Evolutionary conservation across 2,797 vertebrate genomes (phyloP), one percentile per base, ranked within the genome.

Genomic region (Lagodon rhomboides): DNA sequence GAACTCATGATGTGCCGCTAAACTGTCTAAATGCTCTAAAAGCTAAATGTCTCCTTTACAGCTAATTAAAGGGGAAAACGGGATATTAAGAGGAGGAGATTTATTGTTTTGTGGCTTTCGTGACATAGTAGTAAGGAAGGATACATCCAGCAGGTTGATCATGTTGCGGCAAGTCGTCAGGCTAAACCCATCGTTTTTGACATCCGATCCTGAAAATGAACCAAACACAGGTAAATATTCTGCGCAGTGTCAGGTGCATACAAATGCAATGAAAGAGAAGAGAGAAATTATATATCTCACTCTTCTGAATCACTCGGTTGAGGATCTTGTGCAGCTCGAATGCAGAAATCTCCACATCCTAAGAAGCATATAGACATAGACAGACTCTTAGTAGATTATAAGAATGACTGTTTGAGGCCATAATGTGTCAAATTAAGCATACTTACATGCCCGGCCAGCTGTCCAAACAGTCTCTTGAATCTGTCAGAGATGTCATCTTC

Each of bases 291-390:
- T 23, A 44, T 67, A 15, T 91, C 96, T 95, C 92, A 98, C 96
- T 91, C 74, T 79, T 97, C 12, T 72, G 79, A 34, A 97, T 85
- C 58, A 97, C 91, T 89, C 86, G 94, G 77, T 96, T 96, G 83
- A 98, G 89, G 92, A 97, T 97, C 62, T 6, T 94, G 81, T 92
- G 93, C 64, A 97, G 86, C 76, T 98, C 96, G 0, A 96, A 97
- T 46, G 93, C 93, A 0, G 94, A 97, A 82, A 98, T 97, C 91
- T 97, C 97, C 0, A 93, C 92, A 59, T 98, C 97, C 97, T 98
- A 18, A 1, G 1, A 75, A 71, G 5, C 18, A 69, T 18, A 53
- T 44, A 1, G 12, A 75, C 16, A 44, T 13, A 25, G 22, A 76
- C 12, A 25, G 22, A 78, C 12, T 62, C 38, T 23, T 50, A 58